Evolutionary conservation across 2,888 invertebrate genomes (phyloP), one percentile per base, ranked within the genome.

Genomic region (Merodon equestris): DNA sequence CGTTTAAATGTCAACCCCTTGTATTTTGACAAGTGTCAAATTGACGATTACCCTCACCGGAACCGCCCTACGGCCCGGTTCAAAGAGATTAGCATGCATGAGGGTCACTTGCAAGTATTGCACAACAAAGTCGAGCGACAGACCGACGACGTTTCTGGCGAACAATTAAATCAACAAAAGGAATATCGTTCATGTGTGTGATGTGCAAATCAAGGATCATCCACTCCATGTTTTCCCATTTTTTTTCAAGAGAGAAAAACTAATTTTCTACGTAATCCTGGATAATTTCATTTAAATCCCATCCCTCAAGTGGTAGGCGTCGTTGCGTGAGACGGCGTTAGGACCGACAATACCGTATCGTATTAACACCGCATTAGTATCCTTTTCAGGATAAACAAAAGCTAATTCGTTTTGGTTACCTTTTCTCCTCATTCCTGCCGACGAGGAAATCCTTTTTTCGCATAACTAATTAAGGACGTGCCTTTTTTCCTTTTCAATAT

Each of bases 21-120:
- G 70, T 87, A 84, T 88, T 88, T 86, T 88, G 87, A 87, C 87
- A 87, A 88, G 88, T 88, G 87, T 79, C 86, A 82, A 83, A 84
- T 84, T 79, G 79, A 60, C 70, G 74, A 74, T 74, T 70, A 64
- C 53, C 72, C 71, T 60, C 50, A 36, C 14, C 63, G 34, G 51
- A 27, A 34, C 10, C 54, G 42, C 42, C 68, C 61, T 27, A 27
- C 42, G 13, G 9, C 10, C 1, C 17, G 19, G 64, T 18, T 19
- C 50, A 45, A 19, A 27, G 44, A 58, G 74, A 77, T 77, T 77
- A 77, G 53, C 57, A 67, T 61, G 48, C 50, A 73, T 67, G 51
- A 76, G 57, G 45, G 36, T 48, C 44, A 45, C 61, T 63, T 13
- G 57, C 63, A 56, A 50, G 58, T 53, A 44, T 70, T 58, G 48